Evolutionary conservation across 2,797 vertebrate species (phyloP), one percentile per base, ranked within the genome.

Genomic region (Florisuga fusca): DNA sequence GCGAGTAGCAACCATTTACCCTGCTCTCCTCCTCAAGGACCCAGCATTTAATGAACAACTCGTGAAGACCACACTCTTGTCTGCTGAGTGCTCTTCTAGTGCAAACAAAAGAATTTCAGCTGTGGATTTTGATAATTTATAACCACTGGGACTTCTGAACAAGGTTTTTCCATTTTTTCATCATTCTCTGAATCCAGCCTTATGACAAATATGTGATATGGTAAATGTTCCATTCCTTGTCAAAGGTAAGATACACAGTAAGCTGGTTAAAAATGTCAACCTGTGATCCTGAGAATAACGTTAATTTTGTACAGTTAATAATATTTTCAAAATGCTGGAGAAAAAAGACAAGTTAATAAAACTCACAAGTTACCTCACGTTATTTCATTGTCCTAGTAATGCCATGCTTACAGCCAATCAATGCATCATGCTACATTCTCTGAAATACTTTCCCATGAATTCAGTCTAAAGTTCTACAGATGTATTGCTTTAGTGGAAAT

Each of bases 401-500:
- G 43, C 73, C 31, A 6, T n/a, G 10, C 73, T 89, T 76, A 41
- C 59, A 89, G 48, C 6, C 14, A 6, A n/a, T 66, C 33, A 45
- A 14, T 67, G 38, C 48, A 43, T 22, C 10, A 7, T 7, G 11
- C 20, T 90, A 22, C 26, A 67, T 63, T 67, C 84, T 76, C 54
- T 46, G 31, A 38, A 89, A 80, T 7, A 6, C 11, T 93, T 94
- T 73, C 36, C 2, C 58, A 51, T 31, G 38, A 96, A 92, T 84
- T 71, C 59, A 77, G 87, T 94, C 71, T 89, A 96, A 96, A 94
- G 31, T 15, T 43, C 88, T 59, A 8, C 46, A 77, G 59, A 62
- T 82, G 38, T 77, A 92, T 91, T 96, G 50, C 94, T 93, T 97
- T 94, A 97, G 92, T 93, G 78, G 64, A 72, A 96, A 95, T 96